A percentile compares a stretch with the other conserved stretches of the same genome.
phyloP scores from a whole-genome alignment of 2,797 vertebrate genomes.

The Bucorvus abyssinicus region DNA sequence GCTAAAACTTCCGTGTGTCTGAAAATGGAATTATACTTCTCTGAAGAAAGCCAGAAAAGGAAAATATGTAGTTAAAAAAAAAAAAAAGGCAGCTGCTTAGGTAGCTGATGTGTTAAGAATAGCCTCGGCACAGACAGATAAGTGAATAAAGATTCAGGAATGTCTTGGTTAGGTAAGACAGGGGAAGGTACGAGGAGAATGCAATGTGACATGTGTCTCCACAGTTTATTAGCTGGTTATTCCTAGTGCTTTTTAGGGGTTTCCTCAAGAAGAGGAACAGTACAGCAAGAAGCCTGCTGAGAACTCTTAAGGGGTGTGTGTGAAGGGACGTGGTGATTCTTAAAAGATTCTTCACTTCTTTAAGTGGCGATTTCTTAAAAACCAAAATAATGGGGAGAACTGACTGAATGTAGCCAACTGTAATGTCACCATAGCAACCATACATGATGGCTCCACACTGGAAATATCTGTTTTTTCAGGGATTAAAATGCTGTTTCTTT shows the following conservation, averaged over 20 bases:
- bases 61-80: not conserved
- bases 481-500: conserved; percentile 2
- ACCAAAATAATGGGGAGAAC: conserved; percentile 33
- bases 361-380: conserved; percentile 19
- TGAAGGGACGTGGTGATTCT: not conserved
- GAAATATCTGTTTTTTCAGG: not conserved
- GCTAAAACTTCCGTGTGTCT: not conserved
- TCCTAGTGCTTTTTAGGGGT: not conserved
- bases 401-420: conserved; percentile 35
- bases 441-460: conserved; percentile 18
- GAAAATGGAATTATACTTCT: not conserved
- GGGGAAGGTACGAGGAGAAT: not conserved
- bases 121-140: not conserved
- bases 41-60: not conserved
- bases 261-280: not conserved
- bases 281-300: not conserved
- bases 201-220: not conserved
- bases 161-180: not conserved
- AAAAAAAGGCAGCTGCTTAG: not conserved
- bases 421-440: conserved; percentile 56
- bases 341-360: no score
- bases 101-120: not conserved
- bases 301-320: not conserved
- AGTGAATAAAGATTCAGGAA: not conserved
- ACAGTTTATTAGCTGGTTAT: not conserved